phyloP scores from a whole-genome alignment of 2,888 invertebrate genomes.

The Dasypogon diadema region DNA sequence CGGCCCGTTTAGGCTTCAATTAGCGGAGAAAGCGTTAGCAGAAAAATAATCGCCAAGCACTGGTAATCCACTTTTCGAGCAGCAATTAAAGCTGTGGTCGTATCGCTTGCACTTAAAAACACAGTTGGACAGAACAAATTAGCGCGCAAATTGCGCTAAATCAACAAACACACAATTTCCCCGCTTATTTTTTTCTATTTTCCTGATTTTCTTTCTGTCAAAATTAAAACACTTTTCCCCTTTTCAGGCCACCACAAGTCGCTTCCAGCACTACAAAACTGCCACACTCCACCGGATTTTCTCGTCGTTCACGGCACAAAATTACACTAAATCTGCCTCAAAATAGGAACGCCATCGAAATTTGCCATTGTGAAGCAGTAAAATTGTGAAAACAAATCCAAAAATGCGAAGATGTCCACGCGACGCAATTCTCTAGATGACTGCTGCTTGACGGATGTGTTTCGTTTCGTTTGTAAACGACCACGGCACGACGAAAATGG shows the following conservation, averaged over 20 bases:
- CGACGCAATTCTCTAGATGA: constrained; percentile 52
- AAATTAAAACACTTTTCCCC: neutral
- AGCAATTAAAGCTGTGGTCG: neutral
- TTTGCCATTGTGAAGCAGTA: too few relatives aligned
- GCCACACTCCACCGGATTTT: too few relatives aligned
- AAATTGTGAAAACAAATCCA: too few relatives aligned
- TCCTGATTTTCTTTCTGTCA: constrained; percentile 14
- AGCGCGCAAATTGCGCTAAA: constrained; percentile 41
- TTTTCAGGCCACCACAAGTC: too few relatives aligned
- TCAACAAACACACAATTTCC: constrained; percentile 14
- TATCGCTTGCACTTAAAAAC: neutral
- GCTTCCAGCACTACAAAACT: too few relatives aligned
- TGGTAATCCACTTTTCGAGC: constrained; percentile 10
- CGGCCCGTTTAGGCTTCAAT: neutral
- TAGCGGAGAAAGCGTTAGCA: neutral
- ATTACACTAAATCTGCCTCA: too few relatives aligned
- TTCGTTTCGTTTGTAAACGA: too few relatives aligned
- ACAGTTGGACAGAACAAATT: constrained; percentile 6
- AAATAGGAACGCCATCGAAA: too few relatives aligned
- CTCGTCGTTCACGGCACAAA: too few relatives aligned
- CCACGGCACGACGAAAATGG: too few relatives aligned
- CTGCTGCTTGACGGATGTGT: constrained; percentile 36
- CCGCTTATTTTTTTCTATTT: constrained; percentile 7
- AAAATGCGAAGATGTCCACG: constrained; percentile 7
- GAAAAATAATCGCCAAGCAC: constrained; percentile 51